Evolutionary conservation across 2,113 vertebrate species (phyloP), one percentile per base, ranked within the genome.

Genomic region (Pheucticus melanocephalus): DNA sequence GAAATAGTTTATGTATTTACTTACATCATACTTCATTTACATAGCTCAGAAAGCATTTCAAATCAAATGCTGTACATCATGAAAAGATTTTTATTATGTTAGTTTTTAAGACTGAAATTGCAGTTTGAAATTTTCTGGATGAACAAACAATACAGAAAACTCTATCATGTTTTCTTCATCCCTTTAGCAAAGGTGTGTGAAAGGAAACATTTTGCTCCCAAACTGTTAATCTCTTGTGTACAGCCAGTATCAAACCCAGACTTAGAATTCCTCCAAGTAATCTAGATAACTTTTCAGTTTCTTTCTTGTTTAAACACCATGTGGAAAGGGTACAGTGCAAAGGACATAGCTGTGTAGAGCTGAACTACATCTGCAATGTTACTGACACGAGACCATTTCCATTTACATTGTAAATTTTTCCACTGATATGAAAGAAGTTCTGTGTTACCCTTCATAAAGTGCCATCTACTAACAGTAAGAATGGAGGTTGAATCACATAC

Each of bases 231-330:
- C 22, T 90, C 44, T 59, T 64, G 15, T 5, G 15, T 50, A 92
- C 54, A 86, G 54, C 1, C 5, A 47, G 24, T 54, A 57, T 37
- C 39, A 88, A 89, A 15, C 4, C 18, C 13, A 72, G 19, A 39
- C 1, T 82, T 79, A 63, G n/a, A 71, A 89, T 59, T 90, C 27
- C 51, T 97, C 40, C 64, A 95, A 95, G 65, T 68, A 91, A 82
- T 71, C 69, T 82, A 66, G 59, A 37, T 24, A 8, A 1, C 71
- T 91, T 92, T 53, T 64, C 15, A 30, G 11, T 56, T 96, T 97
- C 48, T 90, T 91, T 91, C 50, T 77, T 76, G 15, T 92, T 90
- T 88, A 95, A 95, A 96, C 60, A 63, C 18, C 31, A 9, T 35
- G 19, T 87, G 64, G 60, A 84, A 96, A 92, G 42, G 21, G 60